Conservation (phyloP, 2,113 vertebrate genomes). For the Erpornis zantholeuca region DNA sequence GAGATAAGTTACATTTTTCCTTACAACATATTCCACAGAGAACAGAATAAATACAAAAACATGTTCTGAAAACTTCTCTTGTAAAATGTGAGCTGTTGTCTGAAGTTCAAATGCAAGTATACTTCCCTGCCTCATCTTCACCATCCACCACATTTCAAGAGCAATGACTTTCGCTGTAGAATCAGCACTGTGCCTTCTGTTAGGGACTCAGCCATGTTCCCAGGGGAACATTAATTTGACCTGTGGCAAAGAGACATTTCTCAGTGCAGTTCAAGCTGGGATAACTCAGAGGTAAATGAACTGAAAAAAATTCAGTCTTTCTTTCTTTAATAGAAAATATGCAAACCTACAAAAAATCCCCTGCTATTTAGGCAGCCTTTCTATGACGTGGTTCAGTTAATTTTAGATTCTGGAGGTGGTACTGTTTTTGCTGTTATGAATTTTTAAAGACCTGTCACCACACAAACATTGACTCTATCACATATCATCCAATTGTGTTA, state of each 20-base stretch:
- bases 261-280: background rate
- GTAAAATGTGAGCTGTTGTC: background rate
- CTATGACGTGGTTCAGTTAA: constrained; percentile 8
- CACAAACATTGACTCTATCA: background rate
- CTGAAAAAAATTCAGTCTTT: background rate
- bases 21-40: background rate
- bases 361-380: background rate
- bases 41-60: background rate
- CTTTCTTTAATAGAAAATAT: background rate
- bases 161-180: background rate
- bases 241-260: background rate
- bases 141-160: background rate
- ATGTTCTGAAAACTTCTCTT: background rate
- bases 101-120: background rate
- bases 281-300: constrained; percentile 13
- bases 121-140: background rate
- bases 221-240: background rate
- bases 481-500: background rate
- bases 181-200: background rate
- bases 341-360: background rate
- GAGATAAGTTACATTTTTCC: background rate
- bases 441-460: constrained; percentile 1
- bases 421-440: constrained; percentile 3
- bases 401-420: constrained; percentile 51
- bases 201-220: background rate